Base-by-base conservation (phyloP, 2,797 vertebrate species). In the Coccyzus lansbergi region DNA sequence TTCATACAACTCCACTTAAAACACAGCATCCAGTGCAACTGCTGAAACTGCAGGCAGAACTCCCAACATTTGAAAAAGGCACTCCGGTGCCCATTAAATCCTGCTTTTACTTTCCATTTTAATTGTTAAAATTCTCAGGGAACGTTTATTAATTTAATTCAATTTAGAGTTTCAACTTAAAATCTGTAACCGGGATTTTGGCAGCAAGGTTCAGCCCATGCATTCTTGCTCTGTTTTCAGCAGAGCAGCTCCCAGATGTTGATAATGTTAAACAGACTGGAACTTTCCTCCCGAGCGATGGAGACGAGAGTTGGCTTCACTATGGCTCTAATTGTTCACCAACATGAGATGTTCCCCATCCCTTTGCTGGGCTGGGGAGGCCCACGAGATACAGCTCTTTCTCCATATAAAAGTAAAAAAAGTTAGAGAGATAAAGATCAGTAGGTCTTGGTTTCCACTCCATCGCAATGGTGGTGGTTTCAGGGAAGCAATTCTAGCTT, bases 241-340 rank as follows among this genome's bases (percentile, higher is more conserved):
- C 56, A 70, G 51, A 5, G 4, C 62, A 91, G 84, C 89, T 91
- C 91, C 82, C 92, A 94, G 85, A 93, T 90, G 90, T 51, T 64
- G 75, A 51, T 38, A 49, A 91, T 16, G 9, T 67, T 69, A 71
- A 94, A 74, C 44, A 92, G 90, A 22, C 79, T 90, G 82, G 84
- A 95, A 74, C 65, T 28, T 86, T 88, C 84, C 60, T 88, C 68
- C 49, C 2, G 5, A 91, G 82, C 21, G 42, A 51, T 3, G 17
- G 71, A 81, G 83, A n/a, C 16, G 14, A 72, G 86, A 60, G 8
- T 15, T 88, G 82, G 25, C 38, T 85, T 85, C 1, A 2, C 72
- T 49, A 3, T 1, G 1, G 69, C 42, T 82, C 56, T 55, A 13
- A 72, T 92, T 72, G 88, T 19, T 26, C 91, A 52, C 26, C 10